These are phyloP conservation scores for Crax fasciolata DNA, from an alignment of 2,797 vertebrate genomes.

Conservation along the genomic window DNA sequence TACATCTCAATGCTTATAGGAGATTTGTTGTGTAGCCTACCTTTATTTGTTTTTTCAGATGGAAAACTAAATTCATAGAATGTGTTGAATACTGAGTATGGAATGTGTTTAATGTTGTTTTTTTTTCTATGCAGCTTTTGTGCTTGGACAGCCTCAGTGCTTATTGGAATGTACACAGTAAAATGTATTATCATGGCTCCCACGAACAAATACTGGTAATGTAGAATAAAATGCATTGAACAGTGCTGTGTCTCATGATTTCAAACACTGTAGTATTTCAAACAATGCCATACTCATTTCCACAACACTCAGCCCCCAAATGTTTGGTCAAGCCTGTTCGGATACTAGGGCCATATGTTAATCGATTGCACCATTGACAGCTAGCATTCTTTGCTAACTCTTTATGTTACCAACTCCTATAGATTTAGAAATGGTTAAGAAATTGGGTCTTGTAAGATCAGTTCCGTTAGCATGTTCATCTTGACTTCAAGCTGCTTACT, in stretches of 20 bases:
- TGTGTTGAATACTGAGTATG: not conserved
- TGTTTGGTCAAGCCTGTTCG: not conserved
- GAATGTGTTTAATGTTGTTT: constrained; percentile 8
- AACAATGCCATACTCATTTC: not conserved
- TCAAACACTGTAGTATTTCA: not conserved
- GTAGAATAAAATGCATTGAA: not conserved
- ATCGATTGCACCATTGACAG: not conserved
- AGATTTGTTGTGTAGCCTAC: not conserved
- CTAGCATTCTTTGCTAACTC: not conserved
- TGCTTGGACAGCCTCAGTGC: constrained; percentile 92
- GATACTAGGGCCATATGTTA: not conserved
- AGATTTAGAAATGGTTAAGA: not conserved
- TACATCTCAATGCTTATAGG: not conserved
- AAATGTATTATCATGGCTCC: constrained; percentile 87
- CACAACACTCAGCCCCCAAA: not conserved
- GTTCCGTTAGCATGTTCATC: not conserved
- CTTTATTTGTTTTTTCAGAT: not conserved
- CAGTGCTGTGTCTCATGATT: not conserved
- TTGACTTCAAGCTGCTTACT: not conserved
- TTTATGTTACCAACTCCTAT: rapidly evolving
- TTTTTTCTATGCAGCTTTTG: constrained; percentile 84
- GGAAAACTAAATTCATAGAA: not conserved
- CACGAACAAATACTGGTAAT: constrained; percentile 92
- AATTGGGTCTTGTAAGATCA: not conserved
- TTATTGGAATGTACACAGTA: constrained; percentile 93